Conservation (phyloP, 2,888 invertebrate species). For the Neuroscelio doddi region DNA sequence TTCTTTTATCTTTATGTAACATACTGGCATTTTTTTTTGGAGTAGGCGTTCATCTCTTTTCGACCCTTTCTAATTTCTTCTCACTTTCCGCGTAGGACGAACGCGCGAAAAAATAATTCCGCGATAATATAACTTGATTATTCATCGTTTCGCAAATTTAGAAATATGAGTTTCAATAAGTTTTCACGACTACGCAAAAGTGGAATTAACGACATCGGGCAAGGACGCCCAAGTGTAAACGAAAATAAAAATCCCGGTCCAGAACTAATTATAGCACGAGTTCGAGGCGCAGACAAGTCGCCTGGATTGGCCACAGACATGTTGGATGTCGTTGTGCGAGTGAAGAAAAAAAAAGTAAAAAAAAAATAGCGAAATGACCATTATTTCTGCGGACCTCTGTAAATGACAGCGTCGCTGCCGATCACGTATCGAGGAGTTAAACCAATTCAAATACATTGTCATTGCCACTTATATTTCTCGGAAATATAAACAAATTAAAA, state of each 20-base stretch:
- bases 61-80: no score
- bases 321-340: conserved; percentile 30
- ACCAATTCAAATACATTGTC: background rate
- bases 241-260: conserved; percentile 67
- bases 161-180: conserved; percentile 36
- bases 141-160: conserved; percentile 39
- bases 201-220: conserved; percentile 51
- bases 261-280: conserved; percentile 69
- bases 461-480: background rate
- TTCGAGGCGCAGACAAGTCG: conserved; percentile 50
- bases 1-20: no score
- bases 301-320: conserved; percentile 30
- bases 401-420: conserved; percentile 13
- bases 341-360: background rate
- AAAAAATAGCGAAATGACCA: conserved; percentile 13
- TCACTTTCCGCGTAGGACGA: conserved; percentile 46
- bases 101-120: conserved; percentile 56
- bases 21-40: no score
- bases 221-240: conserved; percentile 71
- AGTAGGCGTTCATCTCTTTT: no score
- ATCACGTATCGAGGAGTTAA: conserved; percentile 1
- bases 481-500: background rate
- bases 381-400: conserved; percentile 19
- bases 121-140: conserved; percentile 57
- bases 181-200: conserved; percentile 32